These are phyloP conservation scores for Micrasema longulum DNA, from an alignment of 1,140 invertebrate species.

Conservation along the genomic window DNA sequence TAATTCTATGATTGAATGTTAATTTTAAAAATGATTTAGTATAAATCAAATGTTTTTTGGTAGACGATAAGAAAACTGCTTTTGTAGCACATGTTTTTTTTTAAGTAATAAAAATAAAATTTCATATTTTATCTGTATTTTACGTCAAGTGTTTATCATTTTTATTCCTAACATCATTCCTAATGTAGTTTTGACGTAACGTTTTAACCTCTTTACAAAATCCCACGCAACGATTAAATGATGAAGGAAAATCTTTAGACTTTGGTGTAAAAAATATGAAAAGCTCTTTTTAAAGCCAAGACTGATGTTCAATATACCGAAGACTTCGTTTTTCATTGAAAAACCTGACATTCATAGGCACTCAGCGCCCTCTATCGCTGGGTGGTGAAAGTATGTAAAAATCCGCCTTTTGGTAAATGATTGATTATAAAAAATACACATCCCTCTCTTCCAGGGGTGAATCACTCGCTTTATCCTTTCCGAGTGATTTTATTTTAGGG, in stretches of 20 bases:
- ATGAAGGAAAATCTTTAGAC: conserved; percentile 7
- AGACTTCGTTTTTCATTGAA: conserved; percentile 25
- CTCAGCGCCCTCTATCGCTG: background rate
- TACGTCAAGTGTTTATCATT: no score
- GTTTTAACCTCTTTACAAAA: no score
- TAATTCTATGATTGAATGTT: no score
- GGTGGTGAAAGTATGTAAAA: conserved; percentile 35
- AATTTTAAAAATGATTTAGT: no score
- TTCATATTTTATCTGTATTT: no score
- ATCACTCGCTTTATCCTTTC: conserved; percentile 7
- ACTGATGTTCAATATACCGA: background rate
- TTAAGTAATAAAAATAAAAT: no score
- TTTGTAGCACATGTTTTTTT: no score
- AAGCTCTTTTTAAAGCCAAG: conserved; percentile 3
- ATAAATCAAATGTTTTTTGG: no score
- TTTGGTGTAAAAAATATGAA: background rate
- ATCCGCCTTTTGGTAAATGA: conserved; percentile 34
- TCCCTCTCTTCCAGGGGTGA: background rate
- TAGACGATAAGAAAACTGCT: no score
- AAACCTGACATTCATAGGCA: conserved; percentile 23
- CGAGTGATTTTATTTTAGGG: conserved; percentile 3
- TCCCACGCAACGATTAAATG: no score
- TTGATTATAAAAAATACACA: conserved; percentile 42
- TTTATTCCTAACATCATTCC: no score
- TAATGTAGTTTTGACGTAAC: no score